Evolutionary conservation across 2,113 vertebrate species (phyloP), one percentile per base, ranked within the genome.

Genomic region (Scartelaos histophorus): DNA sequence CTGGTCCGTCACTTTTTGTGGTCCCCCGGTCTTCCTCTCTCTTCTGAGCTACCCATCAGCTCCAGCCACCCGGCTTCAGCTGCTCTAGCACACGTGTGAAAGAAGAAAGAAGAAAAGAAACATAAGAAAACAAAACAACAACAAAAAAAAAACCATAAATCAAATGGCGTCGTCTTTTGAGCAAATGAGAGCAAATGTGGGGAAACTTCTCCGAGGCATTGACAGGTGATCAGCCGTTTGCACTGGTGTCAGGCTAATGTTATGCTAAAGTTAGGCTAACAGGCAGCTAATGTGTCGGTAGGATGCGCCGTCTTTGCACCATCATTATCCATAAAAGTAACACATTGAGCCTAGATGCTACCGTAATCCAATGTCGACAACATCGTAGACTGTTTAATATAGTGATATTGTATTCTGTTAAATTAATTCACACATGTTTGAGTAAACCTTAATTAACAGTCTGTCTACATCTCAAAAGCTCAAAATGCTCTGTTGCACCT

Each of bases 141-240:
- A n/a, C n/a, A n/a, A n/a, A n/a, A n/a, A 43, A 49, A 0, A 0
- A 57, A 0, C 0, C 38, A 17, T 13, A 70, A 73, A 77, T 38
- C 75, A 68, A 87, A 97, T 96, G 96, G 86, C 94, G 3, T 88
- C 94, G 78, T 85, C 95, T 62, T 93, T 97, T 76, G 96, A 97
- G 81, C 95, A 96, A 87, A 97, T 97, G 96, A 92, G 95, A 83
- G 94, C 95, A 17, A 97, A 96, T 79, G 96, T 97, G 75, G 95
- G 94, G 24, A 95, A 96, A 70, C 92, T 98, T 38, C 89, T 98
- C 35, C 93, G 95, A 24, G 96, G 96, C 5, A 98, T 98, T 85
- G 96, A 98, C 87, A 94, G 96, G 96, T 98, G 13, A 25, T 13
- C 56, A 3, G 54, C 54, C 17, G 49, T 5, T 51, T 13, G 17